Conservation (phyloP, 2,888 invertebrate genomes). For the Phortica magna region DNA sequence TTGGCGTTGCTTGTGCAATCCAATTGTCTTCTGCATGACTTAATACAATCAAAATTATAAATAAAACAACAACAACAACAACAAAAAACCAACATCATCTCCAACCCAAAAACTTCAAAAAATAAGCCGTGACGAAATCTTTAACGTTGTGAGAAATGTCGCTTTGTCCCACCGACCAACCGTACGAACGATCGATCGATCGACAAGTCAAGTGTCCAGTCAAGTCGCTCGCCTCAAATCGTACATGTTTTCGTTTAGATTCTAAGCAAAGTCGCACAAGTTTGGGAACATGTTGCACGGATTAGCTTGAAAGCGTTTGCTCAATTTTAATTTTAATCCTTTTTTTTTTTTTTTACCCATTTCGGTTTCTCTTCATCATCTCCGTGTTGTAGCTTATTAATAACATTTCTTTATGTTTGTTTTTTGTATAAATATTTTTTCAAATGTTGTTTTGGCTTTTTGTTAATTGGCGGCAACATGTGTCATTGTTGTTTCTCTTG, state of each 20-base stretch:
- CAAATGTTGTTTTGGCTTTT: constrained; percentile 62
- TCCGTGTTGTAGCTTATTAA: constrained; percentile 42
- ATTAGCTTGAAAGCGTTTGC: constrained; percentile 72
- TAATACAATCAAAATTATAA: constrained; percentile 57
- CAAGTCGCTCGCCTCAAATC: constrained; percentile 51
- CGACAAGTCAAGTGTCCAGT: constrained; percentile 69
- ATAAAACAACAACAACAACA: constrained; percentile 41
- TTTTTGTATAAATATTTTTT: constrained; percentile 54
- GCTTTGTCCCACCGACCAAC: constrained; percentile 62
- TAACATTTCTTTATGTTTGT: constrained; percentile 31
- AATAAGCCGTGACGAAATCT: constrained; percentile 71
- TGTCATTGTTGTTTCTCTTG: constrained; percentile 53
- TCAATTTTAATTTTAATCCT: constrained; percentile 52
- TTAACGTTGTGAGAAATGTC: constrained; percentile 73
- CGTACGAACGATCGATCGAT: constrained; percentile 29
- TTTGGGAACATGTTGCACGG: constrained; percentile 64
- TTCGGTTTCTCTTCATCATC: constrained; percentile 40
- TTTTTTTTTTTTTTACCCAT: constrained; percentile 63
- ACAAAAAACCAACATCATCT: constrained; percentile 49
- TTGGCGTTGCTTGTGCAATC: constrained; percentile 46
- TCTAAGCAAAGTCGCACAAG: constrained; percentile 53
- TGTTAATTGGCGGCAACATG: constrained; percentile 73
- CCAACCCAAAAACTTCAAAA: constrained; percentile 34
- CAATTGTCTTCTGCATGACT: constrained; percentile 72
- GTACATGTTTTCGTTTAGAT: constrained; percentile 46